Base-by-base conservation (phyloP, 2,797 vertebrate species). In the Schizopygopsis malacanthus region DNA sequence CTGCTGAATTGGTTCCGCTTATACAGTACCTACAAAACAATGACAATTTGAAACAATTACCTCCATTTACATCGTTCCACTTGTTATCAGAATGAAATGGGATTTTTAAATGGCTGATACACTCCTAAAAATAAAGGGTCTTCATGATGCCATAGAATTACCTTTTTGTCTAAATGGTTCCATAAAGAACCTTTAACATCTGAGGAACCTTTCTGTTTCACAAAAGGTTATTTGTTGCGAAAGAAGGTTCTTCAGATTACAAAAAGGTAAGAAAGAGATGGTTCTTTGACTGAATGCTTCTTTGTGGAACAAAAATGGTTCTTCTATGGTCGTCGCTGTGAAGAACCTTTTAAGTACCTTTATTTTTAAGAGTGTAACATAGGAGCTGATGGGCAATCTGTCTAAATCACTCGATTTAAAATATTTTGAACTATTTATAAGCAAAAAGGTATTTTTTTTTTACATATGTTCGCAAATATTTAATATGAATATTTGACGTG, bases 1-100 rank as follows among this genome's bases (percentile, higher is more conserved):
- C 95, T 96, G 91, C 97, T 96, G 92, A 98, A 97, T 63, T 94
- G 93, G 92, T 96, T 97, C 94, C 97, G 97, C 91, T 97, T 96
- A 93, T 99, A 99, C 75, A 98, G 87, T 85, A 99, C 98, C 98
- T 99, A 89, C 52, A 45, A 56, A 89, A 0, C 3, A 59, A 67
- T 59, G 41, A 25, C 39, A 70, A n/a, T 25, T 54, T 54, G 16
- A 43, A 59, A 56, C 41, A 45, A 28, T 69, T 11, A 41, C 28
- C 13, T 54, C 43, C 20, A 28, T 39, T 43, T 33, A 12, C 39
- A 82, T 59, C 2, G 33, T 11, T n/a, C 37, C 59, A 4, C 47
- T 50, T 50, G 15, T 50, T 52, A 52, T 43, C 43, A 43, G 20
- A 56, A 56, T 56, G 22, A 25, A 20, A 47, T 11, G 41, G 15